Conservation (phyloP, 2,113 vertebrate species). For the Dinomys branickii region DNA sequence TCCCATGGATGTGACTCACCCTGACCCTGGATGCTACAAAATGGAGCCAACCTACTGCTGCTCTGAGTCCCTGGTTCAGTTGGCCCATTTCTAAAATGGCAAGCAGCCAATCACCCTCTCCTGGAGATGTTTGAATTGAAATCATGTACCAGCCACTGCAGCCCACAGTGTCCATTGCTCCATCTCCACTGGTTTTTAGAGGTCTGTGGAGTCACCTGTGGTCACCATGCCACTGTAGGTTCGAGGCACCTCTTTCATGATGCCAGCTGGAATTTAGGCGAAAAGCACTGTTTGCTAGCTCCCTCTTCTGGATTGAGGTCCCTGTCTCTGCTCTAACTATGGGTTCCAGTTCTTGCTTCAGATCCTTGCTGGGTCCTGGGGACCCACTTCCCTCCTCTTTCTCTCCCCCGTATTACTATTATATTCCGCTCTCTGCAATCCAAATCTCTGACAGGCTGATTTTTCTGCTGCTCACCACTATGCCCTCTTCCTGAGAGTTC, state of each 20-base stretch:
- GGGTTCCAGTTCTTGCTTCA: not conserved
- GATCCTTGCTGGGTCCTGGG: not conserved
- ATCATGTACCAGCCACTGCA: not conserved
- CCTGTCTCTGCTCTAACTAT: not conserved
- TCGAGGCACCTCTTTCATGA: not conserved
- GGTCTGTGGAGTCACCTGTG: not conserved
- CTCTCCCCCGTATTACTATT: not conserved
- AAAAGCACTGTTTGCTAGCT: not conserved
- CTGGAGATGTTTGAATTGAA: not conserved
- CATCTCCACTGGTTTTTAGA: not conserved
- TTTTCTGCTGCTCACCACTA: not conserved
- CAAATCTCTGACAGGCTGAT: not conserved
- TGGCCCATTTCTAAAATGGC: not conserved
- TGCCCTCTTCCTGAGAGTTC: not conserved
- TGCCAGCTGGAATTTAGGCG: not conserved
- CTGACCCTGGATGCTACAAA: not conserved
- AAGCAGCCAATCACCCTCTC: not conserved
- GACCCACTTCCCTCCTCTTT: not conserved
- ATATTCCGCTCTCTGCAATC: not conserved
- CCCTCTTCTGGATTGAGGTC: not conserved
- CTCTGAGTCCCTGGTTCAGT: not conserved
- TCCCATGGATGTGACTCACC: not conserved
- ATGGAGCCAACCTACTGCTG: not conserved
- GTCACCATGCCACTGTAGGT: not conserved
- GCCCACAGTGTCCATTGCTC: not conserved